A percentile compares a stretch with the other conserved stretches of the same genome.
phyloP scores from a whole-genome alignment of 2,797 vertebrate genomes.

The Poeciliopsis turneri region DNA sequence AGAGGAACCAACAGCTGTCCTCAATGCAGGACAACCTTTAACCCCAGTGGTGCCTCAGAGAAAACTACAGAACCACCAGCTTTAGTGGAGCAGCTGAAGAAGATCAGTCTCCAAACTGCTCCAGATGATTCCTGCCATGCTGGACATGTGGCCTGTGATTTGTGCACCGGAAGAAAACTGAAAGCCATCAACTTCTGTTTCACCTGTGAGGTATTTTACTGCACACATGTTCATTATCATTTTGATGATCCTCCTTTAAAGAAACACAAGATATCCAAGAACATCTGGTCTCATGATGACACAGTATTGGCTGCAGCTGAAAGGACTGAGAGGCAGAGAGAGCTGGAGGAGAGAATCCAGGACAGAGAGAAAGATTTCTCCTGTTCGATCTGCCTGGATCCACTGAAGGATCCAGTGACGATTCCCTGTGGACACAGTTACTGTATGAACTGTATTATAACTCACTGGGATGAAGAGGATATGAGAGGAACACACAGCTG shows the following conservation, averaged over 20 bases:
- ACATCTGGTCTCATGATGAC: neutral
- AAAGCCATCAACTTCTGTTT: slow-evolving; percentile 4
- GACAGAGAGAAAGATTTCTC: neutral
- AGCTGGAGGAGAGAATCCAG: too few relatives aligned
- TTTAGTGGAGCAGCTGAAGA: neutral
- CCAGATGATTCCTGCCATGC: neutral
- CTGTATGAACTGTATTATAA: too few relatives aligned
- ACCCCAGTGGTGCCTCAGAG: neutral
- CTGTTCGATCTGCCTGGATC: too few relatives aligned
- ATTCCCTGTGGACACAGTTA: too few relatives aligned
- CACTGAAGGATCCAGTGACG: too few relatives aligned
- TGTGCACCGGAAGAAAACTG: neutral
- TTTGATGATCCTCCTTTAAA: slow-evolving; percentile 1
- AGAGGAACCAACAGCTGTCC: neutral
- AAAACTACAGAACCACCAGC: neutral
- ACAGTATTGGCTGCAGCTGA: too few relatives aligned
- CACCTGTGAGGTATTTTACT: neutral
- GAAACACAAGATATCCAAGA: neutral
- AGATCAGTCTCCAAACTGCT: neutral
- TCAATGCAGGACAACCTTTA: neutral
- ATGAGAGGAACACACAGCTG: neutral
- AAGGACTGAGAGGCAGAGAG: too few relatives aligned
- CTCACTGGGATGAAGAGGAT: neutral
- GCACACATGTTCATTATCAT: neutral
- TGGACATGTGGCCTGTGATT: neutral